phyloP scores from a whole-genome alignment of 2,888 invertebrate genomes.

The Meiosimyza decipiens region DNA sequence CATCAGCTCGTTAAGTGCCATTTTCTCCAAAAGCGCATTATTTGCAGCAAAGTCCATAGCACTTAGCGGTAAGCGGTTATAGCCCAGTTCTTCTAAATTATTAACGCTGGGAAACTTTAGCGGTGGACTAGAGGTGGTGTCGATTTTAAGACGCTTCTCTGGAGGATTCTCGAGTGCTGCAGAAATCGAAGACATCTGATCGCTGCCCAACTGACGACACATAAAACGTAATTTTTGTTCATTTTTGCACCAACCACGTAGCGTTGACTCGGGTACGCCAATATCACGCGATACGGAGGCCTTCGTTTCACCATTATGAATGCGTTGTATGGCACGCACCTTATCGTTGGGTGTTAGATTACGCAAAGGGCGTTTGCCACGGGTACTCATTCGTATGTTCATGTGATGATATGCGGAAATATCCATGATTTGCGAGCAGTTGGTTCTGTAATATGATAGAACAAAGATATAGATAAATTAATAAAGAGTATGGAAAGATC shows the following conservation, averaged over 20 bases:
- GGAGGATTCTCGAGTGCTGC: slow-evolving; percentile 51
- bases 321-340: slow-evolving; percentile 81
- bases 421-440: slow-evolving; percentile 49
- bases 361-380: slow-evolving; percentile 80
- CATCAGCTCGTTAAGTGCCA: slow-evolving; percentile 55
- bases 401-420: slow-evolving; percentile 60
- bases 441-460: not conserved
- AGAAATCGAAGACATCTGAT: slow-evolving; percentile 59
- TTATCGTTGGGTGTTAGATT: slow-evolving; percentile 81
- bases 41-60: slow-evolving; percentile 55
- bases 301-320: slow-evolving; percentile 86
- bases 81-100: slow-evolving; percentile 58
- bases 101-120: slow-evolving; percentile 54
- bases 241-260: slow-evolving; percentile 89
- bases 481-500: too few species aligned
- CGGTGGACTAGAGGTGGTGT: slow-evolving; percentile 49
- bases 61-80: slow-evolving; percentile 53
- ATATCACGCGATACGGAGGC: slow-evolving; percentile 87
- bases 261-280: slow-evolving; percentile 85
- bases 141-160: slow-evolving; percentile 61
- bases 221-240: slow-evolving; percentile 79
- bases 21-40: slow-evolving; percentile 59
- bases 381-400: slow-evolving; percentile 71
- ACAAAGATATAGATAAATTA: not conserved
- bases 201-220: slow-evolving; percentile 76